Base-by-base conservation (phyloP, 2,113 vertebrate genomes). In the Pagrus major region DNA sequence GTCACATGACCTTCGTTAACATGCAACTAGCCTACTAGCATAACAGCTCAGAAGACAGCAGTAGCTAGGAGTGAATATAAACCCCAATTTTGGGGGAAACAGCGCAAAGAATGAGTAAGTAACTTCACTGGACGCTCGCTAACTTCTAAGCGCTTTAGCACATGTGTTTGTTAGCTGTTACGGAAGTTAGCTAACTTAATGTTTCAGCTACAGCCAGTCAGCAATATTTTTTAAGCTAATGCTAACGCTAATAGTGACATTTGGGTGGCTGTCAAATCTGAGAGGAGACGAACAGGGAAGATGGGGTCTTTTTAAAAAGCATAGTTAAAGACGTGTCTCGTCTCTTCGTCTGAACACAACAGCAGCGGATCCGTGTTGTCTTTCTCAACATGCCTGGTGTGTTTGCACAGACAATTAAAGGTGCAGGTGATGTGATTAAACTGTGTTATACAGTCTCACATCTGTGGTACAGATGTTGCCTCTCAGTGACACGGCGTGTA, bases 1-100 rank as follows among this genome's bases (percentile, higher is more conserved):
- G 89, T 95, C 95, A 96, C 93, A 80, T 96, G 95, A 95, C 88
- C 51, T 1, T 0, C 12, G 78, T 70, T 83, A 68, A 47, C 84
- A 60, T 58, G 66, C 77, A 31, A 3, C 44, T 77, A 85, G 37
- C 64, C 55, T 21, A 10, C 20, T 73, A 77, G 74, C 86, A 79
- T 60, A 90, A 90, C 84, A 89, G 61, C 20, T 46, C 7, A 23
- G 20, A 6, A 70, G 52, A 64, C 7, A 54, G 51, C 29, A 10
- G 47, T 2, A 11, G 16, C 15, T 23, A 1, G 35, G 18, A 46
- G 56, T 49, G 16, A 23, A 69, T 44, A n/a, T 73, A 65, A 5
- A 9, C 7, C 15, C 9, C 25, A 8, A 1, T 31, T 12, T 5
- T 8, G 29, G 11, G 21, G 10, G 25, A 61, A 79, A 49, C 21